These are phyloP conservation scores for Cyrtorhinus lividipennis DNA, from an alignment of 1,140 invertebrate species.

Conservation along the genomic window DNA sequence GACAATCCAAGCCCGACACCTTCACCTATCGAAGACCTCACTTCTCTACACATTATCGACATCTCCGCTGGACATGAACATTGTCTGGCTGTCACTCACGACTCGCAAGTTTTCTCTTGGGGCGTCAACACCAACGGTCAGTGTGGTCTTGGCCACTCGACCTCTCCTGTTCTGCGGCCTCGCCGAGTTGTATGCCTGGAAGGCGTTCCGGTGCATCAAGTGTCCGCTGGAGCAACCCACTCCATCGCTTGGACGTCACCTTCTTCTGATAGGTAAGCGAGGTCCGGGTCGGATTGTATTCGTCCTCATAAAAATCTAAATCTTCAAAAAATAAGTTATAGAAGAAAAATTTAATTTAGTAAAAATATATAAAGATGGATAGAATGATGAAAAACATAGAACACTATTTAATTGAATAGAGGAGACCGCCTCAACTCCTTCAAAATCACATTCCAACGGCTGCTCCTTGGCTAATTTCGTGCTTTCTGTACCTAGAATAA, in stretches of 20 bases:
- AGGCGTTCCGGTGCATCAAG: constrained; percentile 41
- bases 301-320: too few relatives aligned
- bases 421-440: too few relatives aligned
- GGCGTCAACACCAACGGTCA: constrained; percentile 56
- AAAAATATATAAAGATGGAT: too few relatives aligned
- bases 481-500: too few relatives aligned
- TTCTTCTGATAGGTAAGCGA: constrained; percentile 34
- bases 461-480: too few relatives aligned
- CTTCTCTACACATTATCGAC: constrained; percentile 31
- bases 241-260: constrained; percentile 51
- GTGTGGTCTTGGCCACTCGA: constrained; percentile 50
- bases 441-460: too few relatives aligned
- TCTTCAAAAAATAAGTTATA: background rate
- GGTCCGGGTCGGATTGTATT: background rate
- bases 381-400: too few relatives aligned
- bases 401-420: too few relatives aligned
- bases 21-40: constrained; percentile 30
- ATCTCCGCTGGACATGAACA: constrained; percentile 43
- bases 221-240: constrained; percentile 53
- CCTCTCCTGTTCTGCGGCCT: constrained; percentile 44
- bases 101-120: constrained; percentile 46
- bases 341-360: too few relatives aligned
- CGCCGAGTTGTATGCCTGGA: constrained; percentile 44
- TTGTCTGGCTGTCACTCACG: constrained; percentile 42
- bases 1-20: constrained; percentile 37